Evolutionary conservation across 2,888 invertebrate species (phyloP), one percentile per base, ranked within the genome.

Genomic region (Prostheceraeus crozeri): DNA sequence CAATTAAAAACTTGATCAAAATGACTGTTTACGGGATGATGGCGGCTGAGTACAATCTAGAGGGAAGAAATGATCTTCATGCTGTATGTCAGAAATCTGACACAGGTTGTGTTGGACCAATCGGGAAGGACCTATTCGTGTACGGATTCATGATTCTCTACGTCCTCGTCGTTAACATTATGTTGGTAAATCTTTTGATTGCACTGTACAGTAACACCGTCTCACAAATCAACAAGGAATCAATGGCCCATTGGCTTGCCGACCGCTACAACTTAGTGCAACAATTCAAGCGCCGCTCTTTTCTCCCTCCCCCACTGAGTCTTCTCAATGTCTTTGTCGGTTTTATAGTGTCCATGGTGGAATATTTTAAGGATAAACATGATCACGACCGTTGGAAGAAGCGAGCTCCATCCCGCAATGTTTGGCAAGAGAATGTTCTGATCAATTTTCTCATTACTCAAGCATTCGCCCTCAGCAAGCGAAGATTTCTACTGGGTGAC

Each of bases 121-220:
- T 57, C 16, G 57, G 57, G 16, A 25, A 40, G 19, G n/a, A 6
- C 11, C 30, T 60, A 8, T 40, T 59, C 10, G 2, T 57, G 1
- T 25, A 35, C 25, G n/a, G 35, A 11, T 25, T 21, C 45, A 11
- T 60, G 11, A 46, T 60, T 6, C 25, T 60, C 16, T 60, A 60
- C 30, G 36, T 30, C 14, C 16, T 36, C 3, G 46, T 35, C 11
- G 56, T 60, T 2, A 36, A 60, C 23, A 45, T 60, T 3, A 36
- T 60, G 3, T 21, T 60, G 4, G 27, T 60, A 27, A 60, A 60
- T 19, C 30, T 60, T n/a, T 30, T 60, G 16, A 60, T 60, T 30
- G 60, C 60, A 4, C 30, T 60, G 23, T 60, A 59, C 25, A 57
- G 54, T 8, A 60, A 60, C 46, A 60, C 60, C 21, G 60, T 60